Evolutionary conservation across 2,113 vertebrate genomes (phyloP).

Genomic region (Vidua chalybeata): DNA sequence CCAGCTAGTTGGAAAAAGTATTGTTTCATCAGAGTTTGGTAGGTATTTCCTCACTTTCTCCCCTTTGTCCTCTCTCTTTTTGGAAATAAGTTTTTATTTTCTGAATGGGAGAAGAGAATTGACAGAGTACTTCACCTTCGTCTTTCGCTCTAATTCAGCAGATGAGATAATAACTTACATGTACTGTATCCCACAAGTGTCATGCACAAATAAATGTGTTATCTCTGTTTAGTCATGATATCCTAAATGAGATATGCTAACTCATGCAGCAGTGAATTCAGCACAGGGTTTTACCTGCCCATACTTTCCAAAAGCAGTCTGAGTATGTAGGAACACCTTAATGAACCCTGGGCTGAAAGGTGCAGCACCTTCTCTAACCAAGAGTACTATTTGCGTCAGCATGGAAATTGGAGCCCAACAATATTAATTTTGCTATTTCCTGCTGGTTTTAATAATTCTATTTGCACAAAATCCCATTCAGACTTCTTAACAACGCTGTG

Average conservation of each 20-base stretch:
- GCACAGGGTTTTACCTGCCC: background rate
- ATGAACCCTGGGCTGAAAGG: background rate
- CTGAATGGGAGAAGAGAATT: background rate
- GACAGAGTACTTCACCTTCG: background rate
- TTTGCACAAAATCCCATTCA: conserved; percentile 12
- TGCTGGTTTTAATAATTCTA: background rate
- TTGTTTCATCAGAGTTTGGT: background rate
- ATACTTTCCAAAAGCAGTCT: background rate
- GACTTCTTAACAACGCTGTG: background rate
- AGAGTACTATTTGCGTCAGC: background rate
- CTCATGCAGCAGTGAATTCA: background rate
- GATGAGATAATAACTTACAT: background rate
- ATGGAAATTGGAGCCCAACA: background rate
- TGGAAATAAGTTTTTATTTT: background rate
- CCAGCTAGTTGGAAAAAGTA: background rate
- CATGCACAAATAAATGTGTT: background rate
- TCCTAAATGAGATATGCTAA: background rate
- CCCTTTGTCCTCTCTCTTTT: background rate
- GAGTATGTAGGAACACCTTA: background rate
- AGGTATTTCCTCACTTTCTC: background rate
- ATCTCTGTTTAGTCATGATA: background rate
- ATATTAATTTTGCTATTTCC: background rate
- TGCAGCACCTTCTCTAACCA: background rate
- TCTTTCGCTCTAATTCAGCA: background rate
- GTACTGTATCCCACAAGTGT: background rate